These are phyloP conservation scores for Lonchura striata DNA, from an alignment of 2,113 vertebrate genomes.

Conservation along the genomic window DNA sequence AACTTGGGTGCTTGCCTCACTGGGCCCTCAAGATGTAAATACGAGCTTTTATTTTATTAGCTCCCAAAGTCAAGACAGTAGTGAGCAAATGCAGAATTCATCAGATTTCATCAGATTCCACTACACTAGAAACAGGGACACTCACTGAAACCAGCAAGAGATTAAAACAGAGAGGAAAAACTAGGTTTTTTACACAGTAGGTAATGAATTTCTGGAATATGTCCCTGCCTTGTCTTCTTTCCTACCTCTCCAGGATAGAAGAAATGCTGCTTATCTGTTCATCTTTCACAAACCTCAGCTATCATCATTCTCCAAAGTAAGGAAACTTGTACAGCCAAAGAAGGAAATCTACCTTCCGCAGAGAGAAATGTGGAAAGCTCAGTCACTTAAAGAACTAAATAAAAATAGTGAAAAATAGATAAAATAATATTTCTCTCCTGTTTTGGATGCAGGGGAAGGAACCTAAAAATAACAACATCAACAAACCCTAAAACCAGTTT, in stretches of 20 bases:
- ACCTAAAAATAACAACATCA: slow-evolving; percentile 67
- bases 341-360: not conserved
- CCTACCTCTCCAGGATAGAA: not conserved
- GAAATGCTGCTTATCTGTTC: not conserved
- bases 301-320: not conserved
- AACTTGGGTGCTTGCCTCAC: not conserved
- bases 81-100: not conserved
- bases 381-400: slow-evolving; percentile 20
- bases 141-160: not conserved
- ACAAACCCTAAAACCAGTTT: slow-evolving; percentile 74
- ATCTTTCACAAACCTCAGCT: not conserved
- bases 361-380: not conserved
- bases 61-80: not conserved
- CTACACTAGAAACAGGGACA: not conserved
- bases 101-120: not conserved
- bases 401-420: not conserved
- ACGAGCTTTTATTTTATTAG: not conserved
- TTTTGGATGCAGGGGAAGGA: not conserved
- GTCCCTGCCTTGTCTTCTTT: not conserved
- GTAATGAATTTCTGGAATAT: not conserved
- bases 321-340: not conserved
- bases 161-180: not conserved
- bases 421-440: slow-evolving; percentile 34
- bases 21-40: not conserved
- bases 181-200: not conserved